Evolutionary conservation across 2,888 invertebrate species (phyloP), one percentile per base, ranked within the genome.

Genomic region (Epiblema foenella): DNA sequence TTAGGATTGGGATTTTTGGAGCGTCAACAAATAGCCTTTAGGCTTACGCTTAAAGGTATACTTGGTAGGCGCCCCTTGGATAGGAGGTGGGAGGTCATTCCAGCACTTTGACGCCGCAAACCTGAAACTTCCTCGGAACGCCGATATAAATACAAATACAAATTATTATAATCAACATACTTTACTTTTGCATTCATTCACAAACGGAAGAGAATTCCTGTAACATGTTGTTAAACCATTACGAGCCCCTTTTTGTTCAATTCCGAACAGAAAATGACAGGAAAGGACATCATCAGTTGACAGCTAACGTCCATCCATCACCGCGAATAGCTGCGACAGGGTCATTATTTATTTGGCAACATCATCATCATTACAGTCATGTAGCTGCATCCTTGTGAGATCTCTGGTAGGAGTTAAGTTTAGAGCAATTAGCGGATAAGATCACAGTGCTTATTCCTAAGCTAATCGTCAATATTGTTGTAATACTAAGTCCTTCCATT

Each of bases 301-400:
- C 75, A 67, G 57, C 58, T 54, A 66, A 62, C 64, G 64, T 68
- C 77, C 86, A 89, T 91, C 86, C 86, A 88, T 91, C 91, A 90
- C 77, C 77, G 82, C 83, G 82, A 89, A 89, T 85, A 77, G 79
- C 78, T 79, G 81, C 77, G 78, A 76, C 78, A 68, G 77, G 81
- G 80, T 82, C 86, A 87, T 89, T 87, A 88, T 86, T 89, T 90
- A 89, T 91, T 90, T 90, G 85, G 86, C 87, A 87, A 85, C 83
- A 86, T 88, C 86, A 88, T 89, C 84, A 87, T 88, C 84, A 88
- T 86, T 86, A 72, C 72, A 67, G 74, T 65, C 73, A 62, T 69
- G 74, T 77, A 74, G 73, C 75, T 74, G 77, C 76, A 77, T 81
- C 76, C 78, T 81, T 76, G 75, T 75, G 75, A 77, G 78, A 77